These are phyloP conservation scores for Darevskia mixta DNA, from an alignment of 2,797 vertebrate species.

Conservation along the genomic window DNA sequence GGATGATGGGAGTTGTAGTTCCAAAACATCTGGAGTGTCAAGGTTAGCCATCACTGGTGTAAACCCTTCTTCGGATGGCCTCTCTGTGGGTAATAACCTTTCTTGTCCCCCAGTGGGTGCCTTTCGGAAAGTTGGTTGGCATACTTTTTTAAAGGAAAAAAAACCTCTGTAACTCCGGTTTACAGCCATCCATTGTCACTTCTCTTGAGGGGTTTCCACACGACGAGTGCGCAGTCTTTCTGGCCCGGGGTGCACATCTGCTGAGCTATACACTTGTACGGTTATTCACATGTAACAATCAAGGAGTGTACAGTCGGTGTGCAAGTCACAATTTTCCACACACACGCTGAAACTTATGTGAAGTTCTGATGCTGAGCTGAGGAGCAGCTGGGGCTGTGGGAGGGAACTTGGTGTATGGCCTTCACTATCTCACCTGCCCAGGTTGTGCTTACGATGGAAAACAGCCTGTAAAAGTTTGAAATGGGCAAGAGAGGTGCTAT, in stretches of 20 bases:
- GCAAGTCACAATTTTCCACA: no score
- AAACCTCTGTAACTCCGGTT: background rate
- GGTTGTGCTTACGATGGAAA: background rate
- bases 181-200: background rate
- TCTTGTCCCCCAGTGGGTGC: background rate
- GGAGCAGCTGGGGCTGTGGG: background rate
- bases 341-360: no score
- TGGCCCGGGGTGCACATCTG: no score
- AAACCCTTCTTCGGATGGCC: background rate
- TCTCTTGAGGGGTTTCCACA: background rate
- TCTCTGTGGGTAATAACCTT: fast-evolving
- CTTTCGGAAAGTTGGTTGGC: background rate
- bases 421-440: background rate
- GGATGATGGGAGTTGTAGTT: no score
- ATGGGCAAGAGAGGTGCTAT: background rate
- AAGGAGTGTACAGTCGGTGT: no score
- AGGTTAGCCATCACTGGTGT: no score
- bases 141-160: background rate
- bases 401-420: fast-evolving
- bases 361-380: background rate
- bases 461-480: conserved; percentile 37
- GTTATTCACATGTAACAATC: no score
- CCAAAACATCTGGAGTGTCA: no score
- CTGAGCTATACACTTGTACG: no score
- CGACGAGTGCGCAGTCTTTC: no score